A percentile compares a stretch with the other conserved stretches of the same genome.
These are phyloP conservation scores for Balaeniceps rex DNA, from an alignment of 2,113 vertebrate species.

Conservation along the genomic window DNA sequence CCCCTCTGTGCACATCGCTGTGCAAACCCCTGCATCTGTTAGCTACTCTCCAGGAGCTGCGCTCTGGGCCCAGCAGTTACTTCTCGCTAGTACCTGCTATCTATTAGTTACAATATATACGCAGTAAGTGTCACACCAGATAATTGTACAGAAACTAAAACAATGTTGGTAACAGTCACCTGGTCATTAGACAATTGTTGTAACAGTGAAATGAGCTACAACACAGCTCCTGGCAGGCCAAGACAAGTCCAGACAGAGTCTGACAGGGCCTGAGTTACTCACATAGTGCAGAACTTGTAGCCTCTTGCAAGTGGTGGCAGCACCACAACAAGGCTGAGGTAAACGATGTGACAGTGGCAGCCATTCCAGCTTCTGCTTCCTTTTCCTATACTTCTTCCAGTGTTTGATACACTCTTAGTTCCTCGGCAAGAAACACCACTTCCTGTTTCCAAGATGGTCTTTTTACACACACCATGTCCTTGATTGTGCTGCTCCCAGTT, in stretches of 20 bases:
- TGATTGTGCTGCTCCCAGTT: not conserved
- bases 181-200: not conserved
- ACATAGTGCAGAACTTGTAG: accelerated
- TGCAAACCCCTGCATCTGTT: not conserved
- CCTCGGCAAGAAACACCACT: not conserved
- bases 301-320: not conserved
- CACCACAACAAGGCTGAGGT: not conserved
- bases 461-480: not conserved
- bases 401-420: not conserved
- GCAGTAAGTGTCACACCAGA: not conserved
- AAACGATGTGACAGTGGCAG: not conserved
- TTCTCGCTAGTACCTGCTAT: not conserved
- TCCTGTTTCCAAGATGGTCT: not conserved
- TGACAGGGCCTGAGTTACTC: not conserved
- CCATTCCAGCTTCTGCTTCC: not conserved
- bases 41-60: not conserved
- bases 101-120: accelerated
- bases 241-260: not conserved
- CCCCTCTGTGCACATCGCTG: not conserved
- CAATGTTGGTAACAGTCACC: not conserved
- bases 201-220: not conserved
- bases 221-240: not conserved
- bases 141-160: not conserved
- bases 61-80: not conserved
- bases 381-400: not conserved